phyloP scores from a whole-genome alignment of 2,888 invertebrate genomes.

The Caenorhabditis virilis region DNA sequence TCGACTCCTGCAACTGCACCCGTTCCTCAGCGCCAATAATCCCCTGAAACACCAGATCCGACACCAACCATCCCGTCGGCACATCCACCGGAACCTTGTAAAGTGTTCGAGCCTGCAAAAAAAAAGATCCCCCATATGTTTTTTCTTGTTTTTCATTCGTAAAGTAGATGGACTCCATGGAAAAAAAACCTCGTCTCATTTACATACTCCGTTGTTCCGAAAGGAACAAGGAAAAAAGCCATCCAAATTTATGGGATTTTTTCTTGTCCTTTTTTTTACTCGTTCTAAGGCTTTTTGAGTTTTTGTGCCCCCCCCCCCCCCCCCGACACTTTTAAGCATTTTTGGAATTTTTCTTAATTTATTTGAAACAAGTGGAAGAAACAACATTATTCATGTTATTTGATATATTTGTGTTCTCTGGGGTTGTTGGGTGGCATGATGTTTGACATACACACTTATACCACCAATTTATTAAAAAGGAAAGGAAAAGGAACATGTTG shows the following conservation, averaged over 20 bases:
- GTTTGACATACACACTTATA: too few species aligned
- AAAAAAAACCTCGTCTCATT: neutral
- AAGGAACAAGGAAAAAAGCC: neutral
- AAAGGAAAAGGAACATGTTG: neutral
- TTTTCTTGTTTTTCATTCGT: neutral
- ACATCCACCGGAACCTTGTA: slow-evolving; percentile 16
- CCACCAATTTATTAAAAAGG: neutral
- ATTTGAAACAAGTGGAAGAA: neutral
- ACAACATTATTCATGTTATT: neutral
- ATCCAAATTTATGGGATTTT: neutral
- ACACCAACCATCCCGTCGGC: slow-evolving; percentile 21
- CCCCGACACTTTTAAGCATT: neutral
- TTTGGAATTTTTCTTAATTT: neutral
- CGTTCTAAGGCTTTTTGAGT: neutral
- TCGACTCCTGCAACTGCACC: slow-evolving; percentile 15
- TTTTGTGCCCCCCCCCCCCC: too few species aligned
- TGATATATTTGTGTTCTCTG: neutral
- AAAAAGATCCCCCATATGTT: neutral
- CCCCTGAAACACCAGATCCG: slow-evolving; percentile 23
- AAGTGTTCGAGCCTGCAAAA: slow-evolving; percentile 25
- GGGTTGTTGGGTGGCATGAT: neutral
- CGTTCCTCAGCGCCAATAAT: slow-evolving; percentile 10
- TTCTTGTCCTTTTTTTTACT: neutral
- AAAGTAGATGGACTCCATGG: neutral
- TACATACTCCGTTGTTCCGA: neutral